These are phyloP conservation scores for Tonatia bakeri DNA, from an alignment of 2,113 vertebrate genomes.

Conservation along the genomic window DNA sequence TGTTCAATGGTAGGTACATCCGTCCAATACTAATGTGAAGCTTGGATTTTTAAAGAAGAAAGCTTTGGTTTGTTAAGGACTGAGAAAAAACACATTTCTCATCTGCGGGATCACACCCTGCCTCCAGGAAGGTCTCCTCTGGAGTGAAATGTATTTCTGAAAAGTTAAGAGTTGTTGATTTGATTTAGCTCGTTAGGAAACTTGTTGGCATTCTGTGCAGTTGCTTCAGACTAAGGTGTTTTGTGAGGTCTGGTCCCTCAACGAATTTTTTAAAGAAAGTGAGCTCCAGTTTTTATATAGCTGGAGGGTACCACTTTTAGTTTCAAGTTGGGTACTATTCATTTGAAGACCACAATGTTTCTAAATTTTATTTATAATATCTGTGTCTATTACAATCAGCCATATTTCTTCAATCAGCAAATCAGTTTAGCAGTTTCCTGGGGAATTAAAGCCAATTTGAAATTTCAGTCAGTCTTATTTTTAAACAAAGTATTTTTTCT, in stretches of 20 bases:
- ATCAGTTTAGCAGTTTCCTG: not conserved
- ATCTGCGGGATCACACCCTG: not conserved
- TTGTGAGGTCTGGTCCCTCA: not conserved
- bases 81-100: not conserved
- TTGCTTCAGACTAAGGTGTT: not conserved
- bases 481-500: not conserved
- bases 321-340: not conserved
- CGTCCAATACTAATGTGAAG: not conserved
- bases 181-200: not conserved
- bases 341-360: not conserved
- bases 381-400: not conserved
- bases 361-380: not conserved
- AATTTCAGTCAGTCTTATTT: not conserved
- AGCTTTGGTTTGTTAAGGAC: not conserved
- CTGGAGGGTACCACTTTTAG: not conserved
- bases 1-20: not conserved
- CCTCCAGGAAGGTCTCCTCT: not conserved
- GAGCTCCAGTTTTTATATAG: not conserved
- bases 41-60: slow-evolving; percentile 1
- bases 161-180: slow-evolving; percentile 9
- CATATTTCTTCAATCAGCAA: not conserved
- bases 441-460: not conserved
- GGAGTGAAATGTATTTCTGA: slow-evolving; percentile 3
- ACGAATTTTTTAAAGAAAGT: not conserved
- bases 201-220: not conserved